Evolutionary conservation across 2,113 vertebrate species (phyloP).

Genomic region (Castor canadensis): DNA sequence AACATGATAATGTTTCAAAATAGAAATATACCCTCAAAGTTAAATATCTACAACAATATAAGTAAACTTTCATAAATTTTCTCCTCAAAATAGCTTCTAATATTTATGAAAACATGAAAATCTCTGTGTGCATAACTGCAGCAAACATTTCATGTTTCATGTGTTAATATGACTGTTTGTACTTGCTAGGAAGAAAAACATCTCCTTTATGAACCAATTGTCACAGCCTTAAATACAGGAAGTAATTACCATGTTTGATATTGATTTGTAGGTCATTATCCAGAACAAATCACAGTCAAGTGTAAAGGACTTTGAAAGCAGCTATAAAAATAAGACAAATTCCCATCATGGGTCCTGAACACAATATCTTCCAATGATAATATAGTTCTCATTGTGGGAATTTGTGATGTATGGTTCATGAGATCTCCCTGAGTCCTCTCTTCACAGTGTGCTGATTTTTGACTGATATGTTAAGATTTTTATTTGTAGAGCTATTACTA

Average conservation of each 20-base stretch:
- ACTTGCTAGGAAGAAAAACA: background rate
- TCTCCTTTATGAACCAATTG: conserved; percentile 26
- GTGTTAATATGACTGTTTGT: background rate
- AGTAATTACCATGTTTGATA: conserved; percentile 55
- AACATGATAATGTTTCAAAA: background rate
- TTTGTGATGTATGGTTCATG: conserved; percentile 8
- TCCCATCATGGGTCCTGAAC: background rate
- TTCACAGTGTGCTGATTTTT: conserved; percentile 39
- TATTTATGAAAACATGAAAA: background rate
- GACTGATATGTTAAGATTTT: conserved; percentile 1
- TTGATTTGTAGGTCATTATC: conserved; percentile 62
- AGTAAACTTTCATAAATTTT: background rate
- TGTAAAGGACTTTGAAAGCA: background rate
- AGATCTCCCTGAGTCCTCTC: conserved; percentile 27
- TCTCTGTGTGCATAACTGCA: background rate
- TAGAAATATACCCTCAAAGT: background rate
- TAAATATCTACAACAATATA: background rate
- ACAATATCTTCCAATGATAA: conserved; percentile 12
- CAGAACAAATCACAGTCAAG: conserved; percentile 17
- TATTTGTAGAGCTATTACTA: conserved; percentile 48
- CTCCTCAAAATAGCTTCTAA: conserved; percentile 19
- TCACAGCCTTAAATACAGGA: conserved; percentile 11
- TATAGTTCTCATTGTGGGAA: background rate
- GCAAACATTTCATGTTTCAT: background rate
- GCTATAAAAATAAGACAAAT: conserved; percentile 18